Percentiles rank a stretch among this genome's conserved stretches.
These are phyloP conservation scores for Dorcus parallelipipedus DNA, from an alignment of 2,888 invertebrate species.

Conservation along the genomic window DNA sequence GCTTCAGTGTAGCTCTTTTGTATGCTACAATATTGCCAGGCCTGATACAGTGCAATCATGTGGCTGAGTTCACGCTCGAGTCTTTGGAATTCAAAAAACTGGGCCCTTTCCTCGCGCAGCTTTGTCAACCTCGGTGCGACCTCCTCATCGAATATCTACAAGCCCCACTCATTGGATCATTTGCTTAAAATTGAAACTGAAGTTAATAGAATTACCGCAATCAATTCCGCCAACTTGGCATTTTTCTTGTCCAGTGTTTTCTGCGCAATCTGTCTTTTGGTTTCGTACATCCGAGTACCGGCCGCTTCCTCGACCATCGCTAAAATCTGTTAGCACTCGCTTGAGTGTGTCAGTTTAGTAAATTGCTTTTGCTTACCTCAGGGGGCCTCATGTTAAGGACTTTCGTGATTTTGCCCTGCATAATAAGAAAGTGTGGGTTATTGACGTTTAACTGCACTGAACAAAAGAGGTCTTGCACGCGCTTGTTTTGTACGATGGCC, in stretches of 20 bases:
- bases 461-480: slow-evolving; percentile 92
- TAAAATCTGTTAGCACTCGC: slow-evolving; percentile 61
- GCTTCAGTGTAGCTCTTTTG: slow-evolving; percentile 31
- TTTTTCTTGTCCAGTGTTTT: slow-evolving; percentile 92
- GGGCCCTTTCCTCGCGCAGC: slow-evolving; percentile 77
- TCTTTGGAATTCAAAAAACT: slow-evolving; percentile 85
- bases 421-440: slow-evolving; percentile 98
- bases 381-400: slow-evolving; percentile 98
- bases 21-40: slow-evolving; percentile 63
- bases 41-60: slow-evolving; percentile 68
- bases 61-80: slow-evolving; percentile 81
- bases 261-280: slow-evolving; percentile 82
- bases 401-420: slow-evolving; percentile 99
- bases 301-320: slow-evolving; percentile 99
- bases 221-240: slow-evolving; percentile 81
- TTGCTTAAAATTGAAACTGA: neutral
- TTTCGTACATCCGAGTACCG: slow-evolving; percentile 95
- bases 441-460: slow-evolving; percentile 97
- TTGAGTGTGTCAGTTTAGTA: neutral
- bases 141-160: slow-evolving; percentile 72
- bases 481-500: slow-evolving; percentile 81
- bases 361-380: slow-evolving; percentile 61
- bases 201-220: slow-evolving; percentile 56
- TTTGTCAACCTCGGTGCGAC: slow-evolving; percentile 87
- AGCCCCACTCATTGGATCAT: neutral